These are phyloP conservation scores for Bryconaethiops microstoma DNA, from an alignment of 2,797 vertebrate genomes.

Conservation along the genomic window DNA sequence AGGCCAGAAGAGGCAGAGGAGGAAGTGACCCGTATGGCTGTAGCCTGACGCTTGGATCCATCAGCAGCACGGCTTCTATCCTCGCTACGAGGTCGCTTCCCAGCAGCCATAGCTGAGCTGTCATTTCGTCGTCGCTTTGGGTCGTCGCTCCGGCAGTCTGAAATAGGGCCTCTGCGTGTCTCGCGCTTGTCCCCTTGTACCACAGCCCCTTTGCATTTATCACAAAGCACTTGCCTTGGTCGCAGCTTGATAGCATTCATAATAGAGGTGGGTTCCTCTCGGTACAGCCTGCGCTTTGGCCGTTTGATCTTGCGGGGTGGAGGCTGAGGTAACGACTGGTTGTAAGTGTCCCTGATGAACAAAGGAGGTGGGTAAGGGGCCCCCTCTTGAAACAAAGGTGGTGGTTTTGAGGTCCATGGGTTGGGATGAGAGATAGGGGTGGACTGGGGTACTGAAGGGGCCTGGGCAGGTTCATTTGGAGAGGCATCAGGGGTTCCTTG, in stretches of 20 bases:
- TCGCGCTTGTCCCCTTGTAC: conserved; percentile 85
- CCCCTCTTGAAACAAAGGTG: conserved; percentile 95
- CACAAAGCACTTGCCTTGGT: conserved; percentile 95
- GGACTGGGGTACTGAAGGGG: conserved; percentile 37
- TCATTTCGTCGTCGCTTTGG: conserved; percentile 84
- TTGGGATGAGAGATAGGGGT: conserved; percentile 66
- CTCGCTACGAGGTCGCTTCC: conserved; percentile 90
- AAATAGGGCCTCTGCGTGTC: conserved; percentile 81
- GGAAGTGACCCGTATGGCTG: conserved; percentile 81
- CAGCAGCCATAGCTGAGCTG: conserved; percentile 75
- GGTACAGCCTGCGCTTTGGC: conserved; percentile 93
- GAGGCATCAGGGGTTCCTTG: conserved; percentile 41
- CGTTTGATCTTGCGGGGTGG: conserved; percentile 95
- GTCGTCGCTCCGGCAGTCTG: conserved; percentile 86
- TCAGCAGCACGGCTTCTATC: conserved; percentile 79
- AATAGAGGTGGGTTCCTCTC: conserved; percentile 96
- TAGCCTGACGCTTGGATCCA: conserved; percentile 80
- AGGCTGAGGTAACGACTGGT: conserved; percentile 98
- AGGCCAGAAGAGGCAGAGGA: conserved; percentile 69
- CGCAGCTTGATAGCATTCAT: conserved; percentile 97
- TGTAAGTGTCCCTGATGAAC: conserved; percentile 99
- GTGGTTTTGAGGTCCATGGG: conserved; percentile 88
- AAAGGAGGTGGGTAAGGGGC: conserved; percentile 95
- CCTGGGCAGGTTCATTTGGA: conserved; percentile 47
- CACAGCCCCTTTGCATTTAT: conserved; percentile 95